Base-by-base conservation (phyloP, 2,113 vertebrate genomes). In the Sylvietta virens region DNA sequence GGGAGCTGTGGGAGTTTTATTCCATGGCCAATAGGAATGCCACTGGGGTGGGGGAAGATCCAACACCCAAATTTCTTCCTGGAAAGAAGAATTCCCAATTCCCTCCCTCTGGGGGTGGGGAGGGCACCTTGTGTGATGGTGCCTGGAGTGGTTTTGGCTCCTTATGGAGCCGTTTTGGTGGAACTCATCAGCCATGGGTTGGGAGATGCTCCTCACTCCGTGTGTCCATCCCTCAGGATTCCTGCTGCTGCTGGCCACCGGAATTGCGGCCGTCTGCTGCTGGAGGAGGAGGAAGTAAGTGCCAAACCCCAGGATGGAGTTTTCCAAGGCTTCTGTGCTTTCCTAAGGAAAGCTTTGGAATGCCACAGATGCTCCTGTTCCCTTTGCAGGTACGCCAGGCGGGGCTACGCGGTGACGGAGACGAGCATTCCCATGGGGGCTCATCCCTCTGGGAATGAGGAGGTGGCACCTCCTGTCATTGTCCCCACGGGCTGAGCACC, bases 381-480 rank as follows among this genome's bases (percentile, higher is more conserved):
- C 60, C 24, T 9, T 26, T 0, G 0, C 7, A 96, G 94, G 47
- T 2, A 1, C 2, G 0, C 1, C 1, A 2, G 37, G 50, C 62
- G 3, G 47, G 7, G 20, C 28, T 65, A 72, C 6, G 0, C 0
- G 0, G 19, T 4, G 13, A 8, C 6, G 0, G 48, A 0, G 3
- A 2, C 0, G 0, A 26, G 28, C 39, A 70, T 94, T 39, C 67
- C 91, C 83, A 95, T 94, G 93, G 58, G 1, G 20, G 20, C 81
- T 87, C 23, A 2, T 0, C 13, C 40, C 8, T 11, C 50, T 1
- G 54, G 81, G 58, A 72, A 77, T 0, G 18, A 84, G 28, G 90
- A 85, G 66, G n/a, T 48, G 83, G 3, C 57, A 30, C 37, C 33
- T 0, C 28, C 88, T 0, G 6, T 1, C 1, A 0, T 6, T 10